These are phyloP conservation scores for Knipowitschia caucasica DNA, from an alignment of 2,797 vertebrate genomes.

Conservation along the genomic window DNA sequence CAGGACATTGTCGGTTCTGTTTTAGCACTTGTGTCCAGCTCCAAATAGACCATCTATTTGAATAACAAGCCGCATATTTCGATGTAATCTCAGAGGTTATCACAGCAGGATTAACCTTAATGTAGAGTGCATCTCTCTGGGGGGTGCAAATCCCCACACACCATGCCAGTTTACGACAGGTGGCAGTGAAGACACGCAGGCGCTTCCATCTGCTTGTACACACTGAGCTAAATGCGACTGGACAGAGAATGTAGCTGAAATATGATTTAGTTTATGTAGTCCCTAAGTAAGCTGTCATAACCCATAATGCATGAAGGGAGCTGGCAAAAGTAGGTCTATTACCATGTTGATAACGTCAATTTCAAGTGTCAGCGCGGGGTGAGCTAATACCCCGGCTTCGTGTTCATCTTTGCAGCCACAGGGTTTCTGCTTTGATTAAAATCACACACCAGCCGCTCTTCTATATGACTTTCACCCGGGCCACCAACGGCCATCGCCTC, in stretches of 20 bases:
- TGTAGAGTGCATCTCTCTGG: slow-evolving; percentile 2
- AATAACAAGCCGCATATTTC: neutral
- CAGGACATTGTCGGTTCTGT: slow-evolving; percentile 4
- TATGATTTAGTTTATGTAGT: slow-evolving; percentile 70
- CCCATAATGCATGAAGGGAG: slow-evolving; percentile 59
- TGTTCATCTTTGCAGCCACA: slow-evolving; percentile 31
- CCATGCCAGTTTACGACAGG: slow-evolving; percentile 30
- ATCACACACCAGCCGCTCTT: slow-evolving; percentile 48
- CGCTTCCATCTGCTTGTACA: slow-evolving; percentile 50
- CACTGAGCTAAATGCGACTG: slow-evolving; percentile 52
- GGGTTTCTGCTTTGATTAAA: slow-evolving; percentile 61
- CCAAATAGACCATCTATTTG: neutral
- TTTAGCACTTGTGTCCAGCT: neutral
- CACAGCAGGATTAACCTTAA: slow-evolving; percentile 25
- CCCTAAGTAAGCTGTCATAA: slow-evolving; percentile 67
- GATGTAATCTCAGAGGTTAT: slow-evolving; percentile 10
- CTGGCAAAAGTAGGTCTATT: slow-evolving; percentile 64
- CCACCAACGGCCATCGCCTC: slow-evolving; percentile 37
- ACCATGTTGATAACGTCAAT: slow-evolving; percentile 68
- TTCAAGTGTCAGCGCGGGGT: slow-evolving; percentile 58
- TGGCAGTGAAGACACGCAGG: slow-evolving; percentile 29
- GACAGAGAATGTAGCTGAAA: slow-evolving; percentile 64
- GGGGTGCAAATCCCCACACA: slow-evolving; percentile 12
- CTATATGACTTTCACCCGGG: slow-evolving; percentile 16
- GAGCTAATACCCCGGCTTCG: slow-evolving; percentile 50